Conservation (phyloP, 2,113 vertebrate genomes). For the Danio rerio region DNA sequence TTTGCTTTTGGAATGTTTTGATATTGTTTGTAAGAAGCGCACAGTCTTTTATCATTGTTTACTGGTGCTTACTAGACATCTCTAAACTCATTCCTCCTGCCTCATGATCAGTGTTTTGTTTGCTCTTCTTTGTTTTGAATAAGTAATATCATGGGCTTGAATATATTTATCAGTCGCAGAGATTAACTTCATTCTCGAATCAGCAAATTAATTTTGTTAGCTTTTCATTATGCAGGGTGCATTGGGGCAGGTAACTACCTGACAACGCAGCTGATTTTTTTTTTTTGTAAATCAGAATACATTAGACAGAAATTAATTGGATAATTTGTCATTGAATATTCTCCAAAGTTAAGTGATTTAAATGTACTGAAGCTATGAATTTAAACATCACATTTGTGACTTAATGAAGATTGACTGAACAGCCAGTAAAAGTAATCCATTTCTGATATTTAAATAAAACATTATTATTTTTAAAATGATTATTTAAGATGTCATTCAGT, state of each 20-base stretch:
- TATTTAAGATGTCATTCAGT: too few species aligned
- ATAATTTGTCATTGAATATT: not conserved
- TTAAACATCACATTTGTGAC: not conserved
- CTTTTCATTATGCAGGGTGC: not conserved
- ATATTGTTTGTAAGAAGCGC: not conserved
- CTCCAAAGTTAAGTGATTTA: not conserved
- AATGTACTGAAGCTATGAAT: not conserved
- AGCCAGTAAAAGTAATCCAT: not conserved
- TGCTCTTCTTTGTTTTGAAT: slow-evolving; percentile 5
- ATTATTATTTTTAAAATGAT: too few species aligned
- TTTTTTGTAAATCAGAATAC: slow-evolving; percentile 10
- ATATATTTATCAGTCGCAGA: not conserved
- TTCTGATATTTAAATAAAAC: not conserved
- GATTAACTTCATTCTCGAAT: slow-evolving; percentile 19
- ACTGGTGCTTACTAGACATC: slow-evolving; percentile 4
- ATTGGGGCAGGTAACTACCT: not conserved
- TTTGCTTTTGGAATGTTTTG: slow-evolving; percentile 12
- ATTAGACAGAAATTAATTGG: not conserved
- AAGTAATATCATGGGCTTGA: not conserved
- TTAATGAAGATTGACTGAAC: not conserved
- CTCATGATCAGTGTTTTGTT: not conserved
- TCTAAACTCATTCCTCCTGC: not conserved
- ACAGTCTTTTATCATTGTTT: not conserved
- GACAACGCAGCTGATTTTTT: not conserved
- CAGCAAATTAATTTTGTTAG: not conserved